phyloP scores from a whole-genome alignment of 2,113 vertebrate genomes.

The Cisticola juncidis region DNA sequence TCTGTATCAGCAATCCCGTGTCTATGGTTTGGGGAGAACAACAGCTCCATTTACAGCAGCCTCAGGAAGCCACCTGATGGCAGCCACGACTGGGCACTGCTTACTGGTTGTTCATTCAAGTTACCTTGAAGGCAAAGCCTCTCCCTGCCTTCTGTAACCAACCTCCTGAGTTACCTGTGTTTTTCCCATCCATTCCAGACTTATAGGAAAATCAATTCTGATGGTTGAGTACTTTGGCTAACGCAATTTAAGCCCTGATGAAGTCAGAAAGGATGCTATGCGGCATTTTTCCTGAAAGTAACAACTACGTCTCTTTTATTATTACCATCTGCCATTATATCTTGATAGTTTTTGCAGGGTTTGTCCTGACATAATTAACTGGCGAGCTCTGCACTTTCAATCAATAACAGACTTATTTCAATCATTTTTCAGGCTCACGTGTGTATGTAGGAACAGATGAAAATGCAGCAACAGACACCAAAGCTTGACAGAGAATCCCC shows the following conservation, averaged over 20 bases:
- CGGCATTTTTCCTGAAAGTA: conserved; percentile 26
- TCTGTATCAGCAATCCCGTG: neutral
- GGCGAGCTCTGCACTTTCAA: neutral
- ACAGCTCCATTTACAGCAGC: neutral
- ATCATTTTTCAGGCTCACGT: neutral
- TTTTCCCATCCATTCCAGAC: neutral
- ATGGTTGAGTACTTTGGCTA: conserved; percentile 27
- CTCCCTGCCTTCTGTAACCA: neutral
- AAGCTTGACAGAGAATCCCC: neutral
- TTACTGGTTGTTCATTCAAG: neutral
- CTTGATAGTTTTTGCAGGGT: neutral
- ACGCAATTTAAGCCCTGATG: neutral
- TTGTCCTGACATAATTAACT: neutral
- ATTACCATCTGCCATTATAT: neutral
- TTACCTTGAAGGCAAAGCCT: neutral
- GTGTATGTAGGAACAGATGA: neutral
- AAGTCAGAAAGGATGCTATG: neutral
- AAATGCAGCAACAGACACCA: neutral
- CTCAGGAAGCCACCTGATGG: neutral
- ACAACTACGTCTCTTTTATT: neutral
- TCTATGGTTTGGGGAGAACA: neutral
- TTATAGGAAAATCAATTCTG: conserved; percentile 17
- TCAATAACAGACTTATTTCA: neutral
- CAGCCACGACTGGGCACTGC: neutral
- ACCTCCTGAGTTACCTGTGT: neutral